Base-by-base conservation (phyloP, 2,888 invertebrate genomes). In the Hartigia nigra region DNA sequence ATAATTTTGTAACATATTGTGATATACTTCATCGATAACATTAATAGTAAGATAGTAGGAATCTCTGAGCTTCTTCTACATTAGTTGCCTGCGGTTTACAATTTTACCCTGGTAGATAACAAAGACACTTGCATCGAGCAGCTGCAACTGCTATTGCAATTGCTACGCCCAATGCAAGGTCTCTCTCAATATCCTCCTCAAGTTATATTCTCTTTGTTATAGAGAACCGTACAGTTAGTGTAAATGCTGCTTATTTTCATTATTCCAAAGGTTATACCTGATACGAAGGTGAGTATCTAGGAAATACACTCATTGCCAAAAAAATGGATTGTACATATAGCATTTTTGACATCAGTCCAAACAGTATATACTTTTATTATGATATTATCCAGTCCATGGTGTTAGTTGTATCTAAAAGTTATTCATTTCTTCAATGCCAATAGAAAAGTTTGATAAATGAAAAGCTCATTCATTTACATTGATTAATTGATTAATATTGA, bases 161-260 rank as follows among this genome's bases (percentile, higher is more conserved):
- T 39, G 39, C 39, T 39, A 39, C 39, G 5, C 23, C 14, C 39
- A 39, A 39, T 39, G 39, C 39, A 39, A 39, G 14, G 39, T 39
- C 39, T 39, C 39, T 39, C 23, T 39, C 39, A 39, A 39, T 39
- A 32, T 70, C 87, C 86, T 87, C 85, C 88, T 90, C 87, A 90
- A 90, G 89, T 90, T 89, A 87, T 90, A 89, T 91, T 91, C 90
- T 91, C 90, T 91, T 91, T 91, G 90, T 90, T 90, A 90, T 90
- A 90, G 90, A 91, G 39, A 89, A 88, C 90, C 88, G 88, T 91
- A 90, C 91, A 90, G 88, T 89, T 91, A 90, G 90, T 89, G 89
- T 91, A 90, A 90, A 90, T 90, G 90, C 90, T 87, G 91, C 90
- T 90, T 91, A 90, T 88, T 91, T 91, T 90, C 87, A 90, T 91